Percentiles rank a stretch among this genome's conserved stretches.
Conservation (phyloP, 2,113 vertebrate species). For the Pterophyllum scalare region DNA sequence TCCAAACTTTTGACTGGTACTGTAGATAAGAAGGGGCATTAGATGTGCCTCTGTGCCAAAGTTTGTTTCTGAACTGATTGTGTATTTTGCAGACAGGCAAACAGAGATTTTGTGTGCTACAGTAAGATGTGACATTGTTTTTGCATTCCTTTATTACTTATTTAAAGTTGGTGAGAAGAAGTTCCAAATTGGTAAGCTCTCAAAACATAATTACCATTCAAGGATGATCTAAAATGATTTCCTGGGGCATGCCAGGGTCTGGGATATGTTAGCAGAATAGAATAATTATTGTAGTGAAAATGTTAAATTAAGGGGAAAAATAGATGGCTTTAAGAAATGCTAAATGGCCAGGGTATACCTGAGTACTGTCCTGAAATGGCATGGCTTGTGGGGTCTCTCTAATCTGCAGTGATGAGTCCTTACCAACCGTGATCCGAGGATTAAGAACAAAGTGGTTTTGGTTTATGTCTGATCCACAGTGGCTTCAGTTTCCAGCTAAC, state of each 20-base stretch:
- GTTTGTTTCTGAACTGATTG: too few relatives aligned
- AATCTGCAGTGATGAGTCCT: background rate
- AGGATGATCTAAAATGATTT: background rate
- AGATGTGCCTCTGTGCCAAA: too few relatives aligned
- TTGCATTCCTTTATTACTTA: too few relatives aligned
- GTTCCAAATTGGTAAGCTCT: background rate
- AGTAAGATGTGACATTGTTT: too few relatives aligned
- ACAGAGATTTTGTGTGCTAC: too few relatives aligned
- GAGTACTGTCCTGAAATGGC: background rate
- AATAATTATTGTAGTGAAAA: background rate
- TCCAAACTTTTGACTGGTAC: too few relatives aligned
- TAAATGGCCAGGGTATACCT: background rate
- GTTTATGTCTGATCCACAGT: background rate
- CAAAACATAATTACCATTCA: background rate
- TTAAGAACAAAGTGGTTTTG: background rate
- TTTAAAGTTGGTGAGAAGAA: background rate
- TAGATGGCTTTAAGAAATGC: background rate
- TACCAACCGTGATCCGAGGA: background rate
- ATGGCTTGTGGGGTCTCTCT: background rate
- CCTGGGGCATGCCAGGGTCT: background rate
- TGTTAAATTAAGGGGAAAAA: background rate
- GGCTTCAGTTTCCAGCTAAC: background rate
- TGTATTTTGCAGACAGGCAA: too few relatives aligned
- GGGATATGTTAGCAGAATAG: background rate
- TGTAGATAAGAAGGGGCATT: too few relatives aligned